Conservation (phyloP, 2,888 invertebrate species). For the Drosophila rubida region DNA sequence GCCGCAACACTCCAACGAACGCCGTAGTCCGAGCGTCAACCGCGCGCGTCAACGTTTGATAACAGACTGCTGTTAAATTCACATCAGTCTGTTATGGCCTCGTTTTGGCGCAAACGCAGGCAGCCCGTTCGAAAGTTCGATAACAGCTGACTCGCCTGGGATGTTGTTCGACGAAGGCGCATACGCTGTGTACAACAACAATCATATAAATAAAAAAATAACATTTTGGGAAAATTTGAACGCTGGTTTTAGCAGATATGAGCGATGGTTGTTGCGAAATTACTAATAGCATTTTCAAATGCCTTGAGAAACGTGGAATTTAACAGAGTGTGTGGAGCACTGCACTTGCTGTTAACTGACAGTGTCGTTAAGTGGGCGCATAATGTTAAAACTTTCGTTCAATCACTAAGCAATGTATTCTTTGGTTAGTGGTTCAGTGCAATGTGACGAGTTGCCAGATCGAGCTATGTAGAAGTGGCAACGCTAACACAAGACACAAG, state of each 20-base stretch:
- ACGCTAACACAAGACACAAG: constrained; percentile 4
- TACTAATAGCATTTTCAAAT: too few species aligned
- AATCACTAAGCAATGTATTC: too few species aligned
- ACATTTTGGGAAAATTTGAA: too few species aligned
- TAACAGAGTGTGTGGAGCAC: background rate
- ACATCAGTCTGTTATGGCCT: constrained; percentile 14
- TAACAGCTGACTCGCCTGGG: constrained; percentile 42
- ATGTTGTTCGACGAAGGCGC: constrained; percentile 24
- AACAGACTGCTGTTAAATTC: constrained; percentile 53
- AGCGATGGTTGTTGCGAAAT: too few species aligned
- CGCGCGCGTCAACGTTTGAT: constrained; percentile 49
- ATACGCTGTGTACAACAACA: constrained; percentile 7
- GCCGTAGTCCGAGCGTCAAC: constrained; percentile 47
- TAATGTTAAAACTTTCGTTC: background rate
- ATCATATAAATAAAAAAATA: too few species aligned
- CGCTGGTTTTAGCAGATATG: too few species aligned
- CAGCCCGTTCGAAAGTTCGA: constrained; percentile 47
- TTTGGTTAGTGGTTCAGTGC: too few species aligned
- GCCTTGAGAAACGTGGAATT: background rate
- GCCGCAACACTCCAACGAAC: constrained; percentile 49
- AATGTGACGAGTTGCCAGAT: background rate
- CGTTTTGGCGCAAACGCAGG: constrained; percentile 53
- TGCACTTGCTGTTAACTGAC: constrained; percentile 11
- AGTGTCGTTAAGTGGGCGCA: background rate
- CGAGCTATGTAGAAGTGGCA: background rate